phyloP scores from a whole-genome alignment of 2,888 invertebrate genomes.

The Lepidocyrtinus sp. region DNA sequence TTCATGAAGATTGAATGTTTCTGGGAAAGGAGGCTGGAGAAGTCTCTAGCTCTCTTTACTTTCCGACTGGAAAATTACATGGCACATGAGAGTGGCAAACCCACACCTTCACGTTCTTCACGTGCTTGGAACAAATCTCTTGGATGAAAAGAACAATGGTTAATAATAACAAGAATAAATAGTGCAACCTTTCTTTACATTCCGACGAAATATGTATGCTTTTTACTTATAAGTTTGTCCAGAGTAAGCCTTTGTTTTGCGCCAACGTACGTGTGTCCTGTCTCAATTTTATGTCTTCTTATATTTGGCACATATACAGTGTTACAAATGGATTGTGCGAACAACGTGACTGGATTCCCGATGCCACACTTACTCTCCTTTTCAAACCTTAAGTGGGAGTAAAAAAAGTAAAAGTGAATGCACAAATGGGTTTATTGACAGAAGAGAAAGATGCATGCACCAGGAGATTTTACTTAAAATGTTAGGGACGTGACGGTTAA shows the following conservation, averaged over 20 bases:
- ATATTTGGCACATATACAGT: slow-evolving; percentile 24
- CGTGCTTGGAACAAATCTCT: slow-evolving; percentile 29
- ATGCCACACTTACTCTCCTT: not conserved
- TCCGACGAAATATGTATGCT: too few species aligned
- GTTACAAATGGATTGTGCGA: slow-evolving; percentile 31
- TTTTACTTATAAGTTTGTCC: too few species aligned
- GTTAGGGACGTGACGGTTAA: not conserved
- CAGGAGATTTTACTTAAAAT: not conserved
- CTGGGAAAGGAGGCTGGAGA: not conserved
- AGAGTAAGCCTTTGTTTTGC: not conserved
- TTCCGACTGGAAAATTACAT: too few species aligned
- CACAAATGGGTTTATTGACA: not conserved
- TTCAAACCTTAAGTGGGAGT: slow-evolving; percentile 6
- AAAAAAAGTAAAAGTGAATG: not conserved
- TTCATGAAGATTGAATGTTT: not conserved
- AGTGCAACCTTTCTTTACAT: not conserved
- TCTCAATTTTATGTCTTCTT: slow-evolving; percentile 1
- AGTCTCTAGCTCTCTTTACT: too few species aligned
- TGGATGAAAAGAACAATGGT: slow-evolving; percentile 18
- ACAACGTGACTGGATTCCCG: slow-evolving; percentile 42
- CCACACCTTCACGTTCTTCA: slow-evolving; percentile 20
- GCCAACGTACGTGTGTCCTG: slow-evolving; percentile 6
- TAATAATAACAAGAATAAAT: slow-evolving; percentile 7
- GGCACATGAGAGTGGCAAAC: too few species aligned
- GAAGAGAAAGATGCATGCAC: not conserved